Evolutionary conservation across 2,797 vertebrate species (phyloP), one percentile per base, ranked within the genome.

Genomic region (Harpagifer antarcticus): DNA sequence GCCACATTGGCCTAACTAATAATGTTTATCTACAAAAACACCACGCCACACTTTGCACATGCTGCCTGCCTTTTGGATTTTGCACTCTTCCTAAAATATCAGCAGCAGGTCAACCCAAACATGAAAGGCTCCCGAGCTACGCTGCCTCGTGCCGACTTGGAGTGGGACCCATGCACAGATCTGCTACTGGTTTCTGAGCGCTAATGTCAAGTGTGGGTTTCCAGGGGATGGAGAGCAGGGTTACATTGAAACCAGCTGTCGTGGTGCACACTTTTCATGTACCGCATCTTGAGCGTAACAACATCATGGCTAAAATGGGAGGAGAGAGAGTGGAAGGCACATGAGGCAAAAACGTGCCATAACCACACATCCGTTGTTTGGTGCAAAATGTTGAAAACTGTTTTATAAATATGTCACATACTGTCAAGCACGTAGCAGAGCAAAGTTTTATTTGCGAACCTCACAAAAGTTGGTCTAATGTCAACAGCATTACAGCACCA

Each of bases 361-460:
- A 55, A 87, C 91, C 88, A 76, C 90, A 90, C 59, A 79, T 85
- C 84, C 78, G 76, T 84, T 74, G 78, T 85, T 90, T 85, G 81
- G 81, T 20, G 68, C 76, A 84, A 88, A 89, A 87, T 76, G 76
- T 70, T 82, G 37, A 93, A 91, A 88, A 89, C 20, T 74, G 78
- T 91, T 91, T 37, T 89, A 89, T 91, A 94, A 93, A 93, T 91
- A 92, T 85, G 83, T 73, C 70, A 88, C 37, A 90, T 91, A 90
- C 89, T 83, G 85, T 86, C 86, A 75, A 67, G 77, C 59, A 83
- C 81, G 65, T 57, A 85, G 85, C 75, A 49, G 66, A 49, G 67
- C 37, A n/a, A 1, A 10, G 71, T 76, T 88, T 89, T 89, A 88
- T 91, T 92, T 91, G 81, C 43, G 76, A 88, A 84, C 84, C 86